Evolutionary conservation across 92 coral and sea anemone genomes (phyloP).

Genomic region (Chrysogorgia sp.): DNA sequence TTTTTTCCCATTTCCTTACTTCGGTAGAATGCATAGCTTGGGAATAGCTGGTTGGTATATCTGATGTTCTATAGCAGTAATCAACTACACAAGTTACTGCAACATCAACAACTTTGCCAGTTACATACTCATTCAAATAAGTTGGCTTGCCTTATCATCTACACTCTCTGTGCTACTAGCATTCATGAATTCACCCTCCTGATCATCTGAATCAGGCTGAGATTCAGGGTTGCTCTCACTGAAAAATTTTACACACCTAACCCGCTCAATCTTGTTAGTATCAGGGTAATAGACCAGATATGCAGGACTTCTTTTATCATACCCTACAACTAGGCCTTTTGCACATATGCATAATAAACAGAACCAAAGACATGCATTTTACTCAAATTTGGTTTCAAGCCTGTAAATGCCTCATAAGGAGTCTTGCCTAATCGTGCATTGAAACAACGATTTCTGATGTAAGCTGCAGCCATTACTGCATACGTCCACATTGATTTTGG

Average conservation of each 20-base stretch:
- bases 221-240: background rate
- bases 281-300: background rate
- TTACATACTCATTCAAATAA: conserved; percentile 4
- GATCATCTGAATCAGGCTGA: background rate
- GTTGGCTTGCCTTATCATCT: background rate
- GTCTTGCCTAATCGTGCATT: conserved; percentile 35
- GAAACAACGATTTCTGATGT: conserved; percentile 1
- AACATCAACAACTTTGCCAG: conserved; percentile 7
- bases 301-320: conserved; percentile 5
- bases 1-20: conserved; percentile 5
- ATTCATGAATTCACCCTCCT: background rate
- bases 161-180: background rate
- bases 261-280: too few relatives aligned
- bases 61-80: conserved; percentile 17
- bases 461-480: conserved; percentile 10
- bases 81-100: conserved; percentile 5
- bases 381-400: too few relatives aligned
- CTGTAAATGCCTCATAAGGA: conserved; percentile 38
- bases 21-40: conserved; percentile 21
- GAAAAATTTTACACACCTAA: conserved; percentile 37
- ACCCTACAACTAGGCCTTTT: conserved; percentile 3
- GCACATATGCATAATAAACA: too few relatives aligned
- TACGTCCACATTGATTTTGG: conserved; percentile 29
- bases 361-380: too few relatives aligned
- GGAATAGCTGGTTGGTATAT: conserved; percentile 23